These are phyloP conservation scores for Nemotelus pantherinus DNA, from an alignment of 2,888 invertebrate species.

Conservation along the genomic window DNA sequence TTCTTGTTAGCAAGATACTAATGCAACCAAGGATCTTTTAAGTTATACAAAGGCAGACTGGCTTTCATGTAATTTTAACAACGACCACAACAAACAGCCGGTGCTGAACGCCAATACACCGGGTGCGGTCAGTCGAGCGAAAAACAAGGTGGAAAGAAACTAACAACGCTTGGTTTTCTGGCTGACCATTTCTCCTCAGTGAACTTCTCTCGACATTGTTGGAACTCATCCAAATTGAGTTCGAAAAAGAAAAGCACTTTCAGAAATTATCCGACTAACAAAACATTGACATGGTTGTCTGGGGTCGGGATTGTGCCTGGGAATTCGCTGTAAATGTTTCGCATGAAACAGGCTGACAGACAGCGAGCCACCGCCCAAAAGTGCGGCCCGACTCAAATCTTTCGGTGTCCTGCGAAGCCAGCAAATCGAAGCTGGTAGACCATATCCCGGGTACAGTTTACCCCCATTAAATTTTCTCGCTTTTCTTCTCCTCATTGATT, in stretches of 20 bases:
- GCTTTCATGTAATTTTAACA: conserved; percentile 26
- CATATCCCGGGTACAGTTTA: conserved; percentile 9
- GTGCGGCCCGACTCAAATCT: no score
- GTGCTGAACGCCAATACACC: neutral
- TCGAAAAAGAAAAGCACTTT: conserved; percentile 40
- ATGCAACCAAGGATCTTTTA: neutral
- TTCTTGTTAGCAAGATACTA: neutral
- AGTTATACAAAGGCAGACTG: conserved; percentile 22
- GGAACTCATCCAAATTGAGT: conserved; percentile 36
- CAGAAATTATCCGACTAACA: conserved; percentile 38
- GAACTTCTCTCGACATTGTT: conserved; percentile 35
- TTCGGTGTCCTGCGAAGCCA: neutral
- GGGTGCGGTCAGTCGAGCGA: neutral
- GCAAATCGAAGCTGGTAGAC: conserved; percentile 5
- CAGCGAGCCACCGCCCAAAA: neutral
- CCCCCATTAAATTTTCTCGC: conserved; percentile 13
- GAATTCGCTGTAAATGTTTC: neutral
- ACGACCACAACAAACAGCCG: neutral
- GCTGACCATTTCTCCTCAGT: conserved; percentile 8
- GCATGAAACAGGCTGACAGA: neutral
- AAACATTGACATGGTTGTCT: conserved; percentile 29
- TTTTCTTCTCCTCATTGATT: conserved; percentile 8
- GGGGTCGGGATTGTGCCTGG: neutral
- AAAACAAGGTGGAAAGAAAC: conserved; percentile 27
- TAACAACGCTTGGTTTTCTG: conserved; percentile 22